These are phyloP conservation scores for Axinella damicornis DNA, from an alignment of 37 sponge, comb jelly and placozoan genomes.

Conservation along the genomic window DNA sequence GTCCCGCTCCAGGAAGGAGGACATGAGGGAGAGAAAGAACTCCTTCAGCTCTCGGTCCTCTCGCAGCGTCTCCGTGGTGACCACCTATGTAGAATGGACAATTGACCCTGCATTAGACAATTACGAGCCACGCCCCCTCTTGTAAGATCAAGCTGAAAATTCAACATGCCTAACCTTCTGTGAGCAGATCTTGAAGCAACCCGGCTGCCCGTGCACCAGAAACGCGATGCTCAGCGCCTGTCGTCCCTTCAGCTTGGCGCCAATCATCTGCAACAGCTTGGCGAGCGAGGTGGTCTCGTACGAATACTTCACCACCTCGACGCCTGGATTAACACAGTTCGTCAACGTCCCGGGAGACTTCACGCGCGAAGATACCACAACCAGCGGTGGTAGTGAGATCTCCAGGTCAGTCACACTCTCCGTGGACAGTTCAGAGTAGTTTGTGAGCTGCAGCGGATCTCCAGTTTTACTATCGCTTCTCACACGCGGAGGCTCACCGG, in stretches of 20 bases:
- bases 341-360: constrained; percentile 15
- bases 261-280: constrained; percentile 59
- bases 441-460: too few relatives aligned
- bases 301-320: constrained; percentile 74
- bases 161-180: constrained; percentile 41
- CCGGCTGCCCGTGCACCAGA: constrained; percentile 75
- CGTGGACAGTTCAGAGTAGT: too few relatives aligned
- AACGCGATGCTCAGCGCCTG: constrained; percentile 75
- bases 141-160: neutral
- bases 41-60: constrained; percentile 68
- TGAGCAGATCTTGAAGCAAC: constrained; percentile 61
- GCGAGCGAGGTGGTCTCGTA: constrained; percentile 73
- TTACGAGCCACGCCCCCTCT: neutral
- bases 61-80: constrained; percentile 25
- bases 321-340: constrained; percentile 52
- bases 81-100: constrained; percentile 37
- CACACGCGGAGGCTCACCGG: too few relatives aligned
- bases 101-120: neutral
- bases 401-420: constrained; percentile 5
- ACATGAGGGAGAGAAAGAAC: constrained; percentile 49
- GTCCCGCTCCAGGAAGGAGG: constrained; percentile 38
- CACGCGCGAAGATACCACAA: constrained; percentile 52
- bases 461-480: too few relatives aligned
- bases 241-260: constrained; percentile 58
- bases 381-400: constrained; percentile 57